These are phyloP conservation scores for Hydrophis major DNA, from an alignment of 2,797 vertebrate genomes.

Conservation along the genomic window DNA sequence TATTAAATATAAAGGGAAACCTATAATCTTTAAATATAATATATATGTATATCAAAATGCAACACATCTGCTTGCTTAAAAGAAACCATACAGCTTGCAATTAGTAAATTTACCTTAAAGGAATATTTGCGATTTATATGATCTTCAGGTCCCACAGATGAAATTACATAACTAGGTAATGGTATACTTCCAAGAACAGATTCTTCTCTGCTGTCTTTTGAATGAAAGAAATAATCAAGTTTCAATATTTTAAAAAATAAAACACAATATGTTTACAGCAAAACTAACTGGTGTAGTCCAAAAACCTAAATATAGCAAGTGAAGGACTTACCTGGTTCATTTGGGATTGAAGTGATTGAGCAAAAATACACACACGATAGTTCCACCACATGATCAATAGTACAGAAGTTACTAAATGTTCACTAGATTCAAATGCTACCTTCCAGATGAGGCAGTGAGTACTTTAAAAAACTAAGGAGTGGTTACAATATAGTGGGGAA, in stretches of 20 bases:
- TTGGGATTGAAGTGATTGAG: background rate
- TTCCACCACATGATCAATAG: background rate
- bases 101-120: conserved; percentile 85
- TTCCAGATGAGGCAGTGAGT: background rate
- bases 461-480: background rate
- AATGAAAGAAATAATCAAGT: conserved; percentile 42
- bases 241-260: background rate
- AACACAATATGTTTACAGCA: background rate
- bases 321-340: background rate
- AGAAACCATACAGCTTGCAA: background rate
- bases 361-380: background rate
- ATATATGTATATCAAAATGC: background rate
- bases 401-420: background rate
- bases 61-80: background rate
- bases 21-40: background rate
- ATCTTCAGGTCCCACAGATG: conserved; percentile 89
- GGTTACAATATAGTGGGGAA: background rate
- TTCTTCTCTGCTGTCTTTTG: conserved; percentile 95
- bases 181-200: conserved; percentile 93
- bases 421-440: background rate
- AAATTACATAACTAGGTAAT: conserved; percentile 90
- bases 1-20: background rate
- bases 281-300: background rate
- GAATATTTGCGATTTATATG: conserved; percentile 96
- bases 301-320: background rate